phyloP scores from a whole-genome alignment of 2,113 vertebrate species.

The Phycodurus eques region DNA sequence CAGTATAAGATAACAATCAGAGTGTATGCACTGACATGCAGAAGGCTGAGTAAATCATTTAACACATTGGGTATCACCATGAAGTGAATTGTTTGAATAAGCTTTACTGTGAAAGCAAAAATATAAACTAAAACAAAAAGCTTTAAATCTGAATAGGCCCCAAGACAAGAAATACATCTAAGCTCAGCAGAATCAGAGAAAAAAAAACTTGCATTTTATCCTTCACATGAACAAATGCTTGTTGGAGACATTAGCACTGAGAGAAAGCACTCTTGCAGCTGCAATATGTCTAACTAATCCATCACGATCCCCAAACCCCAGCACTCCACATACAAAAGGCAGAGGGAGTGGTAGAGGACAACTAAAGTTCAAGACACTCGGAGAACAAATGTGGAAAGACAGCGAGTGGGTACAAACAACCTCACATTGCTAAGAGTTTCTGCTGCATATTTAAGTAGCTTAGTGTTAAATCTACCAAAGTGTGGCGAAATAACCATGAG shows the following conservation, averaged over 20 bases:
- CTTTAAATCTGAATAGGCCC: background rate
- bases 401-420: slow-evolving; percentile 49
- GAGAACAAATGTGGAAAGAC: slow-evolving; percentile 54
- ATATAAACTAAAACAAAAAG: background rate
- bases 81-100: background rate
- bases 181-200: background rate
- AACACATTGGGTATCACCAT: background rate
- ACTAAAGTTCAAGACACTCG: slow-evolving; percentile 64
- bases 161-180: background rate
- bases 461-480: slow-evolving; percentile 27
- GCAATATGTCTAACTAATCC: slow-evolving; percentile 71
- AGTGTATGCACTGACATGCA: background rate
- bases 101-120: background rate
- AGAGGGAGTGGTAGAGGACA: slow-evolving; percentile 64
- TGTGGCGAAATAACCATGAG: slow-evolving; percentile 31
- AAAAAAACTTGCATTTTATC: slow-evolving; percentile 14
- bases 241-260: slow-evolving; percentile 47
- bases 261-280: slow-evolving; percentile 61
- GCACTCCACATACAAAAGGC: slow-evolving; percentile 62
- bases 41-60: background rate
- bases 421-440: slow-evolving; percentile 49
- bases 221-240: slow-evolving; percentile 38
- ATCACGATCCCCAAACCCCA: slow-evolving; percentile 66
- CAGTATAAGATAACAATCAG: background rate
- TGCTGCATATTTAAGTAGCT: slow-evolving; percentile 34